Base-by-base conservation (phyloP, 2,797 vertebrate genomes). In the Scomberomorus guttatus region DNA sequence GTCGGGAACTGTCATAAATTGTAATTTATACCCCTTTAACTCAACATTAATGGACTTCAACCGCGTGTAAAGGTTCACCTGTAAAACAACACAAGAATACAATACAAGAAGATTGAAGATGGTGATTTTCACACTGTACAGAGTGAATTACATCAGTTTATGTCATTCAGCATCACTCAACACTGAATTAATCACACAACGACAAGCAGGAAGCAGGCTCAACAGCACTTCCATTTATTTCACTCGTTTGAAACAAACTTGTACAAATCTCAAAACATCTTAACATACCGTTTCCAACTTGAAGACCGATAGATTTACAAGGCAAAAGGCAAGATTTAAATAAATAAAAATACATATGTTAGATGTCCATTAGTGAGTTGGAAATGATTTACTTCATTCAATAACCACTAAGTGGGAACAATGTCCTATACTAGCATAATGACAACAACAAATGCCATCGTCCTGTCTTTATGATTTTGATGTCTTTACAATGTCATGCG, bases 151-250 rank as follows among this genome's bases (percentile, higher is more conserved):
- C 10, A 1, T 5, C 24, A 1, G 1, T 22, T 39, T 6, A 32
- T 58, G 4, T 54, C 15, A 51, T 39, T 54, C n/a, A 56, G 15
- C 9, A 48, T 58, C 50, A 51, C 3, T 70, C 2, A 29, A 7
- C 12, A 48, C 42, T 66, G n/a, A 24, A 56, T 34, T 1, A 58
- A 68, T 6, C 34, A 46, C 13, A 52, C n/a, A 48, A 72, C 39
- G 10, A 37, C 20, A 29, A 29, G 48, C 29, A 66, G 44, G 65
- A n/a, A 69, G 39, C 67, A 71, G 51, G 39, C 37, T 88, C 70
- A 70, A 89, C 80, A 83, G 62, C 77, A 81, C 80, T 83, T 93
- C 80, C 78, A 89, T 93, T 93, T 91, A 94, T 92, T 95, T 87
- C 84, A 91, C 83, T 88, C 66, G 6, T 89, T 80, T 87, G 62